These are phyloP conservation scores for Helarctos malayanus DNA, from an alignment of 2,797 vertebrate genomes.

Conservation along the genomic window DNA sequence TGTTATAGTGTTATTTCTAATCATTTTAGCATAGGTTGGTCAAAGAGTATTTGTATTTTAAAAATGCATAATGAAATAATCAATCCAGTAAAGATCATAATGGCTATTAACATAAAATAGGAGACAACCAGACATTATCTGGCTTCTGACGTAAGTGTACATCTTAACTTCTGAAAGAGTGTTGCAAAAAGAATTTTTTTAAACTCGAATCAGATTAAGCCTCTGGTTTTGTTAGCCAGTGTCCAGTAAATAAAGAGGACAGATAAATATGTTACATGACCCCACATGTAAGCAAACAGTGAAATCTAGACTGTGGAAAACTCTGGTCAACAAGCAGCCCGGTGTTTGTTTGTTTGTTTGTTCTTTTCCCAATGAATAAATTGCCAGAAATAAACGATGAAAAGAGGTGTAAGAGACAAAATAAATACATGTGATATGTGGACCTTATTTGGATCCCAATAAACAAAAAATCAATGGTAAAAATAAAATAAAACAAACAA, in stretches of 20 bases:
- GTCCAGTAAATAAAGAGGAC: neutral
- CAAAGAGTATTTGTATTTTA: neutral
- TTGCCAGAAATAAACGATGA: neutral
- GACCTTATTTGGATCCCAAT: neutral
- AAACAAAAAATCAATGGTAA: neutral
- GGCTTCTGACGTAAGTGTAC: neutral
- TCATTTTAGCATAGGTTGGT: neutral
- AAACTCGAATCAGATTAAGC: neutral
- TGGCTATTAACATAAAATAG: neutral
- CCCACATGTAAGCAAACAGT: neutral
- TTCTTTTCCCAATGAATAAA: neutral
- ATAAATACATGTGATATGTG: neutral
- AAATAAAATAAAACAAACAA: neutral
- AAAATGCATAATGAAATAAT: neutral
- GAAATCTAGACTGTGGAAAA: neutral
- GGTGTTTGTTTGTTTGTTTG: no score
- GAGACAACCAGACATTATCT: neutral
- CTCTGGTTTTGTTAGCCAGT: neutral
- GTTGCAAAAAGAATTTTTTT: neutral
- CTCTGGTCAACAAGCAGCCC: neutral
- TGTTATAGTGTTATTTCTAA: neutral
- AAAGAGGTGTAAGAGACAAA: neutral
- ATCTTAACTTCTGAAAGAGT: neutral
- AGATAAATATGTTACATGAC: neutral
- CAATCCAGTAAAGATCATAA: neutral